These are phyloP conservation scores for Irena cyanogastra DNA, from an alignment of 2,113 vertebrate species.

Conservation along the genomic window DNA sequence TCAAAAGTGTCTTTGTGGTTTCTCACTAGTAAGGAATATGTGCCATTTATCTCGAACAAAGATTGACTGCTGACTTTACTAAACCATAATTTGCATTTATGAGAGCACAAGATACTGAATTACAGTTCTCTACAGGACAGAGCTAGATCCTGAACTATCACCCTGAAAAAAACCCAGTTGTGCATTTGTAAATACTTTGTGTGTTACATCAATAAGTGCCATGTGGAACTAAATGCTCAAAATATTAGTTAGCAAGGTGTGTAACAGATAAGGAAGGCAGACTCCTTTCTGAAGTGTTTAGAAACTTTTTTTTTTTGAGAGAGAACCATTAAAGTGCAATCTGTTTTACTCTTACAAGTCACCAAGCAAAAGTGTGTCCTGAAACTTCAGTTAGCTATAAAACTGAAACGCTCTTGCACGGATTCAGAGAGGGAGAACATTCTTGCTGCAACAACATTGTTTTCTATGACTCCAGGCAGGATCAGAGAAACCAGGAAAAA, in stretches of 20 bases:
- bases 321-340: neutral
- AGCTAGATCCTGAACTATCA: neutral
- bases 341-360: slow-evolving; percentile 5
- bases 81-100: neutral
- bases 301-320: neutral
- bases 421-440: neutral
- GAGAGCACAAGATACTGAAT: neutral
- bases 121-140: neutral
- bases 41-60: neutral
- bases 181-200: neutral
- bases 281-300: neutral
- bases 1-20: neutral
- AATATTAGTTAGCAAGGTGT: neutral
- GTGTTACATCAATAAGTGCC: neutral
- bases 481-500: neutral
- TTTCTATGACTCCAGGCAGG: neutral
- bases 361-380: neutral
- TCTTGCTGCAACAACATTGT: neutral
- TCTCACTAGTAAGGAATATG: neutral
- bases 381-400: neutral
- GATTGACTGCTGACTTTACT: neutral
- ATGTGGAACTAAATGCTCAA: neutral
- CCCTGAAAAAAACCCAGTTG: neutral
- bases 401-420: neutral
- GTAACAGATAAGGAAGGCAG: neutral